Percentiles rank a stretch among this genome's conserved stretches.
Conservation (phyloP, 2,888 invertebrate genomes). For the Melinopterus prodromus region DNA sequence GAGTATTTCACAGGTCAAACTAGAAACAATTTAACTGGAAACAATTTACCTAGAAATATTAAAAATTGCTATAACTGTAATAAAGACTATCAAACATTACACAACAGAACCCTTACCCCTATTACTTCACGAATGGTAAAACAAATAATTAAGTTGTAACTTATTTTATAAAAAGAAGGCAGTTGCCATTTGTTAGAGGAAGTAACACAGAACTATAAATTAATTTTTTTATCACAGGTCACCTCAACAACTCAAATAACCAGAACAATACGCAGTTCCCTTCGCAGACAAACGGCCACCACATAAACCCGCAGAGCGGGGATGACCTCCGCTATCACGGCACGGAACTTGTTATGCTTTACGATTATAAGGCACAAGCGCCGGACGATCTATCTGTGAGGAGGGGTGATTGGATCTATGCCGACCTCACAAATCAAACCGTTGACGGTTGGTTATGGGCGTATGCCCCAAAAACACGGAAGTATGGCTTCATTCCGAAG, state of each 20-base stretch:
- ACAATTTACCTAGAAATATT: too few species aligned
- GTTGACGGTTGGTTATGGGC: slow-evolving; percentile 96
- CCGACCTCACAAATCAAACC: slow-evolving; percentile 91
- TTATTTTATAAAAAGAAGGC: too few species aligned
- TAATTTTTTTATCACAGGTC: slow-evolving; percentile 52
- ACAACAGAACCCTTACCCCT: too few species aligned
- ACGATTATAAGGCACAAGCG: slow-evolving; percentile 95
- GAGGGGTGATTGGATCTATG: slow-evolving; percentile 95
- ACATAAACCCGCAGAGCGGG: slow-evolving; percentile 53
- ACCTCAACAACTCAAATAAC: slow-evolving; percentile 59
- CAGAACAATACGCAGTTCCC: slow-evolving; percentile 52
- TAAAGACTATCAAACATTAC: too few species aligned
- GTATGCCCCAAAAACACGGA: slow-evolving; percentile 90
- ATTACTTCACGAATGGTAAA: too few species aligned
- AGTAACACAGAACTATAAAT: too few species aligned
- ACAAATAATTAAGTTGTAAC: too few species aligned
- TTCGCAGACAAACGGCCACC: slow-evolving; percentile 52
- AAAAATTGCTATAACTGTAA: too few species aligned
- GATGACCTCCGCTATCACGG: slow-evolving; percentile 84
- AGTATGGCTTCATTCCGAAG: slow-evolving; percentile 95
- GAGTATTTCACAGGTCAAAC: too few species aligned
- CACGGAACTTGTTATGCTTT: slow-evolving; percentile 92
- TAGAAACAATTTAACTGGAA: too few species aligned
- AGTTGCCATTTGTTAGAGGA: too few species aligned
- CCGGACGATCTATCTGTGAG: slow-evolving; percentile 91